Conservation (phyloP, 2,113 vertebrate genomes). For the Plectropomus leopardus region DNA sequence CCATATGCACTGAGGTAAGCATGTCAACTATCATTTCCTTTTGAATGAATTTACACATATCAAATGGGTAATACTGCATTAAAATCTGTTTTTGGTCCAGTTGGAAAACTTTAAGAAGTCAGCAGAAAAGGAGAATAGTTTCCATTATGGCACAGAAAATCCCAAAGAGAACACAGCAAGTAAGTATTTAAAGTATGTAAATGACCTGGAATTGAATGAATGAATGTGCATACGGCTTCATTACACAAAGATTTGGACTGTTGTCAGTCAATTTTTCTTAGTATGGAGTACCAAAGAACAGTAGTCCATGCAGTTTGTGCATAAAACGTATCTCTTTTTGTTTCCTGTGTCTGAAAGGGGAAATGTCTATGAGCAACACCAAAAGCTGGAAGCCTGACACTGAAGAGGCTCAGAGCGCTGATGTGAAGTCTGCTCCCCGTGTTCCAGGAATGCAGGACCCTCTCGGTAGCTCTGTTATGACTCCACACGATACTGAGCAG, state of each 20-base stretch:
- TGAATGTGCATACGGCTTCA: background rate
- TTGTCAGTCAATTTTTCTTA: background rate
- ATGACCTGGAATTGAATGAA: background rate
- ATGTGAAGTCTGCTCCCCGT: conserved; percentile 49
- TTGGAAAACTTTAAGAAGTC: conserved; percentile 68
- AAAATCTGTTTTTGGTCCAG: conserved; percentile 58
- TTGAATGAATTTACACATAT: background rate
- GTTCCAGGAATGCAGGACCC: conserved; percentile 74
- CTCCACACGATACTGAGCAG: conserved; percentile 28
- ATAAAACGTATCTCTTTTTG: background rate
- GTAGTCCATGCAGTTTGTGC: background rate
- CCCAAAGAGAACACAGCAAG: conserved; percentile 60
- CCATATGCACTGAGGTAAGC: conserved; percentile 81
- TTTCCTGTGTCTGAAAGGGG: conserved; percentile 51
- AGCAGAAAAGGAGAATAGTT: conserved; percentile 50
- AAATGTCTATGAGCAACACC: conserved; percentile 34
- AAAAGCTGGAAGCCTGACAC: conserved; percentile 33
- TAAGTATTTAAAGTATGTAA: conserved; percentile 54
- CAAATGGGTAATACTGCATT: background rate
- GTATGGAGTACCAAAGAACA: background rate
- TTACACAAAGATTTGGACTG: background rate
- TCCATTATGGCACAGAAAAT: conserved; percentile 65
- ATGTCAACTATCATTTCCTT: background rate
- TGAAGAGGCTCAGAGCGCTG: conserved; percentile 28
- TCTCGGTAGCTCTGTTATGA: conserved; percentile 79